Percentiles rank a stretch among this genome's conserved stretches.
phyloP scores from a whole-genome alignment of 2,797 vertebrate genomes.

The Clarias laeviceps region DNA sequence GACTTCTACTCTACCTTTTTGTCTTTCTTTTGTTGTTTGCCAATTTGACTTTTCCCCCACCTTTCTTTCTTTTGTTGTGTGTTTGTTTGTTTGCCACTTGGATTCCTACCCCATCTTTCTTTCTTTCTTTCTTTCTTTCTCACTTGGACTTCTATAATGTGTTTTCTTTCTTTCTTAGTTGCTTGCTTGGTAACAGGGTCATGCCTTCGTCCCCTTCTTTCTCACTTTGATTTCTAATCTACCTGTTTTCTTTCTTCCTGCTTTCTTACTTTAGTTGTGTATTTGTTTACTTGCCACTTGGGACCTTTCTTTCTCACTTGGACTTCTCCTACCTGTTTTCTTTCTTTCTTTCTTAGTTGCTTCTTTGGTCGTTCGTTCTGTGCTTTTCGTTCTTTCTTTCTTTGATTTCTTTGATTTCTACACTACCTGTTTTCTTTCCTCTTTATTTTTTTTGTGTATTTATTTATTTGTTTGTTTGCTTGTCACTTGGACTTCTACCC shows the following conservation, averaged over 20 bases:
- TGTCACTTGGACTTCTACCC: neutral
- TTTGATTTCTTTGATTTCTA: too few relatives aligned
- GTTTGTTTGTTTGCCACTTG: too few relatives aligned
- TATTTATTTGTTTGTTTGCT: neutral
- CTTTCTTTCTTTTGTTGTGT: neutral
- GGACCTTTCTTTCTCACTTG: neutral
- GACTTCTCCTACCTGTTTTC: neutral
- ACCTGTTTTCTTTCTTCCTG: neutral
- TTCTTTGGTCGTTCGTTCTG: too few relatives aligned
- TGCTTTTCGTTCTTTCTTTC: neutral
- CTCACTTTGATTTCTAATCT: neutral
- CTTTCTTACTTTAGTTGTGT: too few relatives aligned
- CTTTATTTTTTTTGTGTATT: neutral
- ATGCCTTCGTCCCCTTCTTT: neutral
- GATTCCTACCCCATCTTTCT: neutral
- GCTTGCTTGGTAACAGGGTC: too few relatives aligned
- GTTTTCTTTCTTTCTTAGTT: neutral
- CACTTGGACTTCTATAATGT: neutral
- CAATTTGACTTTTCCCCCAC: too few relatives aligned
- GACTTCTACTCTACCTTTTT: neutral
- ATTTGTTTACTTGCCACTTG: too few relatives aligned
- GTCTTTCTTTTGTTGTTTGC: neutral
- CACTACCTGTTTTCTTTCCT: too few relatives aligned
- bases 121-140: neutral
- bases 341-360: neutral